Evolutionary conservation across 2,113 vertebrate species (phyloP).

Genomic region (Sphyrna mokarran): DNA sequence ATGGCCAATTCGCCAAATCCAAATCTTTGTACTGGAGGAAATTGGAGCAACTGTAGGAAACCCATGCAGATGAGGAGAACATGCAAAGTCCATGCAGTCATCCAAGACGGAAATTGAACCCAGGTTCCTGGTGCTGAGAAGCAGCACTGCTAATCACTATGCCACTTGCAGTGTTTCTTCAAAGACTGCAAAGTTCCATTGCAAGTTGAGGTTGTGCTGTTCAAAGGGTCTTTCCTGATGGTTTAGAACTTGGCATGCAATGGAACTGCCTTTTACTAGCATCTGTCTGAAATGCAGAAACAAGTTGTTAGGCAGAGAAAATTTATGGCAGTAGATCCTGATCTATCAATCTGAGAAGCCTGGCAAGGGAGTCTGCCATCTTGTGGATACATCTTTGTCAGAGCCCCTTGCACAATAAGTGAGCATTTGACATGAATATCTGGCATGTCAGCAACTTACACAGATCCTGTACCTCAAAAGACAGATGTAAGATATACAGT

Average conservation of each 20-base stretch:
- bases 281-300: neutral
- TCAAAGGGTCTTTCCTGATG: neutral
- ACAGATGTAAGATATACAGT: neutral
- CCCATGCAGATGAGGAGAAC: no score
- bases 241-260: neutral
- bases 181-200: neutral
- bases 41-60: no score
- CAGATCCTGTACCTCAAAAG: neutral
- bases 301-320: neutral
- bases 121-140: no score
- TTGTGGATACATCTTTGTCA: neutral
- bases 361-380: neutral
- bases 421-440: neutral
- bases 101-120: no score
- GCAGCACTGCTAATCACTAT: no score
- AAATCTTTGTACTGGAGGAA: no score
- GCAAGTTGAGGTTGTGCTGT: neutral
- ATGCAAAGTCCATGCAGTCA: no score
- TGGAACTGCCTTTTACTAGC: neutral
- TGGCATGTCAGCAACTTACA: neutral
- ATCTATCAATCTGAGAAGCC: neutral
- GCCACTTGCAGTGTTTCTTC: neutral
- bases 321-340: neutral
- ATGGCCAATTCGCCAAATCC: no score
- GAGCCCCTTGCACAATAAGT: neutral